Evolutionary conservation across 2,113 vertebrate species (phyloP), one percentile per base, ranked within the genome.

Genomic region (Megalops atlanticus): DNA sequence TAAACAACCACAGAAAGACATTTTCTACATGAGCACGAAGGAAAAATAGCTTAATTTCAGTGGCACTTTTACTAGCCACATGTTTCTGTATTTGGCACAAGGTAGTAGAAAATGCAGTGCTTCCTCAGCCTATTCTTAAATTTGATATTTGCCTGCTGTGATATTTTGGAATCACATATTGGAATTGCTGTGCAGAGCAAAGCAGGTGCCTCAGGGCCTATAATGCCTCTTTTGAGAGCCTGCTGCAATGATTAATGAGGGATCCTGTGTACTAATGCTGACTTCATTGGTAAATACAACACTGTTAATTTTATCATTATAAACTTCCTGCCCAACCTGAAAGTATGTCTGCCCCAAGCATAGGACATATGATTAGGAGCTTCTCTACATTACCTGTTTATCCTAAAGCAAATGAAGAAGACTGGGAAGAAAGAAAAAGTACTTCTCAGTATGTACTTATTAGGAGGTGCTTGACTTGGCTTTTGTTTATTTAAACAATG

Each of bases 271-370:
- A 79, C 80, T 81, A 80, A 79, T 84, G 76, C 84, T 78, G 88
- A 90, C 87, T 92, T 90, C 87, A 91, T 77, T 89, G 89, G 86
- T 89, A 91, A 89, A 91, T 88, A 89, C 89, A 88, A 88, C 88
- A 79, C 87, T 89, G 87, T 91, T 92, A 91, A 92, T 92, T 93
- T 91, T 90, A 90, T 93, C 87, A 89, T 91, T 92, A 89, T 88
- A 90, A 90, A 90, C 88, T 91, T 84, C 84, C 84, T 84, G 88
- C 83, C 83, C 88, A 81, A 85, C 80, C 74, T 83, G 85, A 88
- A 88, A 89, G 88, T 87, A 82, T 85, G 84, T 86, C 85, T 87
- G 89, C 89, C 87, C 88, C 83, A 86, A 87, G 88, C 88, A 91
- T 91, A 84, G 84, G 80, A 33, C 81, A 88, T 92, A 89, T 88